Evolutionary conservation across 2,888 invertebrate genomes (phyloP), one percentile per base, ranked within the genome.

Genomic region (Drosophila monieri): DNA sequence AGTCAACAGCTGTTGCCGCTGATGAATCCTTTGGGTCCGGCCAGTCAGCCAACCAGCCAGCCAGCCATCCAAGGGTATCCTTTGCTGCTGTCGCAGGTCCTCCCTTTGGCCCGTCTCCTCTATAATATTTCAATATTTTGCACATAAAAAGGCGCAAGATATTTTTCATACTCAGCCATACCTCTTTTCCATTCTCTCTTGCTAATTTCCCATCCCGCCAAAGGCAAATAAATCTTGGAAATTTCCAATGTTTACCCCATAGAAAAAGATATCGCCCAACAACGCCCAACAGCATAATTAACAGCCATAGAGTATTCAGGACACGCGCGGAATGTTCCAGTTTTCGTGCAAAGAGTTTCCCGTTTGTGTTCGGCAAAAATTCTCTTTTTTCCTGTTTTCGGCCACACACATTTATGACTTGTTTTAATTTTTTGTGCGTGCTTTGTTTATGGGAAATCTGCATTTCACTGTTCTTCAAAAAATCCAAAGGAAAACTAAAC

Each of bases 1-100:
- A 62, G 80, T 74, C 88, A 79, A 75, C 88, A 84, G 83, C 84
- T 88, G 88, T 79, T 83, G 76, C 86, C 83, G 74, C 83, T 84
- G 84, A 84, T 84, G 84, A 88, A 84, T 84, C 84, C 84, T 84
- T 84, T 88, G 88, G 80, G 88, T 84, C 88, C 86, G 71, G 78
- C 73, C 58, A 52, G 64, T 37, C 54, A 43, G 43, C 21, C 43
- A 43, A 21, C 18, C 43, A 43, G 43, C 41, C 18, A 41, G 1
- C 39, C 39, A 9, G 15, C 43, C 43, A 72, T 39, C 43, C 43
- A 72, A 49, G 64, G 64, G 55, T 53, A 57, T 62, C 44, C 73
- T 72, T 47, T 39, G 21, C 47, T 47, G 4, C 18, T 32, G 41
- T 23, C 43, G 46, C 46, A 21, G 60, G 23, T 43, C 27, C 25